Evolutionary conservation across 1,140 invertebrate genomes (phyloP).

Genomic region (Pseudomyrmex flavicornis): DNA sequence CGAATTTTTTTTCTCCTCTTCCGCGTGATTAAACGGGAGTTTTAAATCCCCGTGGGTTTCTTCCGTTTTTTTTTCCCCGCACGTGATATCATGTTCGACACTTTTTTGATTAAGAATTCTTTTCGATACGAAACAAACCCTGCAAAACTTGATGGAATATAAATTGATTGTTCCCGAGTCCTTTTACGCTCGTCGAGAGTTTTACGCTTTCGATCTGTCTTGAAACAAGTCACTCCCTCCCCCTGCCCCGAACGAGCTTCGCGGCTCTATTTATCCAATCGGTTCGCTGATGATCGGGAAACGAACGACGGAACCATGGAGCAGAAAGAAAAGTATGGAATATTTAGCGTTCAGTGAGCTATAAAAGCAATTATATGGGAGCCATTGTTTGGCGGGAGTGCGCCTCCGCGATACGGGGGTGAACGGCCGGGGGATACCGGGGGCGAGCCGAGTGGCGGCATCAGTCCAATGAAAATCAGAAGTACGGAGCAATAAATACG

Average conservation of each 20-base stretch:
- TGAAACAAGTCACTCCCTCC: constrained; percentile 67
- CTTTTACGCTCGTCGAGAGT: constrained; percentile 35
- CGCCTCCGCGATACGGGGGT: constrained; percentile 82
- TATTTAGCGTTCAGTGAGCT: constrained; percentile 85
- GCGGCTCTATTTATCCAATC: constrained; percentile 81
- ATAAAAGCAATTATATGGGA: constrained; percentile 85
- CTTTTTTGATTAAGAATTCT: not conserved
- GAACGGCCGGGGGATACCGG: constrained; percentile 67
- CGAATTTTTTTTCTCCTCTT: not conserved
- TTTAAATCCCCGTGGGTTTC: not conserved
- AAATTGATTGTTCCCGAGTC: constrained; percentile 23
- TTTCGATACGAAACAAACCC: not conserved
- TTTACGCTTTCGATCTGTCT: constrained; percentile 61
- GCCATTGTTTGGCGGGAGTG: constrained; percentile 84
- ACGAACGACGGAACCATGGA: constrained; percentile 70
- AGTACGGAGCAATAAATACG: constrained; percentile 83
- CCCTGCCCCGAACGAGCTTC: constrained; percentile 26
- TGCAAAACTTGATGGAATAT: constrained; percentile 1
- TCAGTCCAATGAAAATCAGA: constrained; percentile 78
- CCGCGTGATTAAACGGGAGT: not conserved
- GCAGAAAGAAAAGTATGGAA: constrained; percentile 83
- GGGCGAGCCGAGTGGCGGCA: constrained; percentile 60
- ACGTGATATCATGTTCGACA: no score
- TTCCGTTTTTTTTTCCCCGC: not conserved
- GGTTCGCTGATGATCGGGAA: constrained; percentile 79